Evolutionary conservation across 1,140 invertebrate species (phyloP), one percentile per base, ranked within the genome.

Genomic region (Orius laevigatus): DNA sequence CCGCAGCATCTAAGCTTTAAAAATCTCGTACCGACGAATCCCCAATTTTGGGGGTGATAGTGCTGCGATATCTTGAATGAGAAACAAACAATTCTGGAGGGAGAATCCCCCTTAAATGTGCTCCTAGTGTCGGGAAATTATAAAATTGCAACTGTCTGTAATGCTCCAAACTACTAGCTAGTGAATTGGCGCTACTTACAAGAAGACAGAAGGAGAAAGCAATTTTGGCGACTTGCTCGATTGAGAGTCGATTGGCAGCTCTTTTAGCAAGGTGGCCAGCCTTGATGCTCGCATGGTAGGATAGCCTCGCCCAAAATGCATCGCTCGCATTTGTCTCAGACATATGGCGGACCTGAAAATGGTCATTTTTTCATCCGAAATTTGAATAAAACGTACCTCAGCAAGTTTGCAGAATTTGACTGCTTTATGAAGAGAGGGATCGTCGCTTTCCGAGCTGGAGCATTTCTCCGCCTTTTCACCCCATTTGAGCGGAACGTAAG

Each of bases 331-430:
- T 81, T 39, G 70, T 70, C 49, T 87, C 82, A 0, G 79, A 81
- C 75, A 85, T 78, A 55, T 84, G 80, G 4, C 79, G 67, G 3
- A 84, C 81, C 68, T 65, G 34, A 33, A 42, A 46, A 5, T 31
- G 32, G 10, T 8, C 16, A 9, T 34, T 31, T 31, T 6, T 32
- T 32, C 16, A 43, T 20, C 10, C 3, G 9, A 12, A 15, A 48
- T 16, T 20, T 40, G 5, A 14, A 43, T 9, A 76, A 84, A 75
- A 8, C 76, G 67, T 9, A 84, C 81, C 68, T 92, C 86, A 25
- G 84, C 85, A 50, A 91, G 62, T 66, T 85, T 86, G 59, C 75
- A 87, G 61, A 91, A 92, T 57, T 79, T 70, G 20, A 88, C 84
- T 48, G 76, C 78, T 36, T 77, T 70, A 45, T 54, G 50, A 11